Base-by-base conservation (phyloP, 2,888 invertebrate genomes). In the Hydropsyche betteni region DNA sequence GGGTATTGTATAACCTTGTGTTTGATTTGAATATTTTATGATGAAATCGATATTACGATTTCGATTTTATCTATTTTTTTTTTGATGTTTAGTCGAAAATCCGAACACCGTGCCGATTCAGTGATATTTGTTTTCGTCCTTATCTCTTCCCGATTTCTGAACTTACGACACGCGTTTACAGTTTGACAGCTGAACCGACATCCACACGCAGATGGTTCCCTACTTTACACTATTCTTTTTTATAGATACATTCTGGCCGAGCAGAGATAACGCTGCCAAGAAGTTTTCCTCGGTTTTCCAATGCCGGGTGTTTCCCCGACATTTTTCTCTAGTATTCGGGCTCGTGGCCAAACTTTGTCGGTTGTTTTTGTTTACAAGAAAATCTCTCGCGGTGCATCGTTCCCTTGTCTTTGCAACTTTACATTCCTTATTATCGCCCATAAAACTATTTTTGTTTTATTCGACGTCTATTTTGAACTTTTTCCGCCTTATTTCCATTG, bases 321-420 rank as follows among this genome's bases (percentile, higher is more conserved):
- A 8, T 33, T 55, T 55, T 64, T 34, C 64, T 36, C 36, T 64
- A 34, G 64, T 34, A n/a, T 1, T 55, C 33, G 64, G 78, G 78
- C 78, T 51, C 53, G 64, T 52, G 68, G 76, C 78, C 78, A 78
- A 78, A 61, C 69, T 69, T 75, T 69, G 24, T 72, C 74, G 58
- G 76, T 71, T 75, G 78, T 78, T 78, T 77, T 78, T 78, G 78
- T 78, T 78, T 78, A 78, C 75, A 75, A 69, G 70, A 53, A 53
- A 70, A 70, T 33, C 33, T 24, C 24, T 14, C 14, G 33, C 53
- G 34, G 50, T 34, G 73, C 69, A 36, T 70, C 68, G 72, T 52
- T 53, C 44, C 36, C 55, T 50, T 10, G 16, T 52, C 34, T 64
- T 33, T 64, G 34, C 6, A 16, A 33, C 44, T 68, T 68, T 51